Base-by-base conservation (phyloP, 2,113 vertebrate species). In the Macroglossus sobrinus region DNA sequence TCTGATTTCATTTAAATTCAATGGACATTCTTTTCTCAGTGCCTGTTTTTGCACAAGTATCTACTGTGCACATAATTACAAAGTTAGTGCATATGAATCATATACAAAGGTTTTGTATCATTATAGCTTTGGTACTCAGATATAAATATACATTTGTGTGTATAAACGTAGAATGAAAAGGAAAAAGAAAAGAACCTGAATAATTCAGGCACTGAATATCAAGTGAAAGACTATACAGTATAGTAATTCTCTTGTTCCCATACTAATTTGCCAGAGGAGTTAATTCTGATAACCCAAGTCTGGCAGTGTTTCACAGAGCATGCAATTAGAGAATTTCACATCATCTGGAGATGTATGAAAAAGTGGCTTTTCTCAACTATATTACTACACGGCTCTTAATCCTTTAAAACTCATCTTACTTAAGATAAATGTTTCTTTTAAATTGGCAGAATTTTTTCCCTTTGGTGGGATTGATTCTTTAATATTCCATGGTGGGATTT, bases 1-100 rank as follows among this genome's bases (percentile, higher is more conserved):
- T 97, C 28, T 96, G 38, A 96, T 94, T 85, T 96, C 94, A 90
- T 96, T 97, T 74, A 93, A 89, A 96, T 95, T 94, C 84, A 76
- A 71, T 50, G 50, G 76, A 53, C 45, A 86, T 13, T 91, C 7
- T 71, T 94, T 97, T 81, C 69, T 89, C 59, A 94, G 59, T 84
- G 57, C 21, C 59, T 97, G 53, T 53, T 95, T 95, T 93, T 57
- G 10, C 68, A 84, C 66, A 91, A 53, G 55, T 38, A 93, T 79
- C 57, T 75, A 79, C 84, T 87, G 3, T 86, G 86, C 50, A 94
- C 69, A 57, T 89, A 95, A 96, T 94, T 79, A 72, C 78, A 96
- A 96, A 95, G 96, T 96, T 69, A 93, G 38, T 95, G 50, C 80
- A 61, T 84, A 45, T 72, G 93, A 96, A 80, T 93, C 78, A 94